phyloP scores from a whole-genome alignment of 2,888 invertebrate genomes.

The Galerucella pusilla region DNA sequence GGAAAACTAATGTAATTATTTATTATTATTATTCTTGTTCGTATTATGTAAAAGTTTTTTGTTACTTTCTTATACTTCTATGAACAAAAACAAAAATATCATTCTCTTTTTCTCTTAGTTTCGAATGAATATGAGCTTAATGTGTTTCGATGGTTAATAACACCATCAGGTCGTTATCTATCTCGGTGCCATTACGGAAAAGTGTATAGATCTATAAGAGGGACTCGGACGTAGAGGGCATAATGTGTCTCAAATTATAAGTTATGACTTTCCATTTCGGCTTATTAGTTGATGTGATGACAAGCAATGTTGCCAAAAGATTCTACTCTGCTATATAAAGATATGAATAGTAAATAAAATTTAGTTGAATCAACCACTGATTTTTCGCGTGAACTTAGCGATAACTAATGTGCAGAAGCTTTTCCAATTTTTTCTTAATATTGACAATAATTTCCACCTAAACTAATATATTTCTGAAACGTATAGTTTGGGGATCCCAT shows the following conservation, averaged over 20 bases:
- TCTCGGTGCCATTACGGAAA: constrained; percentile 54
- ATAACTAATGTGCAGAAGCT: no score
- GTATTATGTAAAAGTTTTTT: no score
- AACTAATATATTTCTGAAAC: neutral
- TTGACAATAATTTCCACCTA: constrained; percentile 7
- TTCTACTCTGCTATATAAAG: neutral
- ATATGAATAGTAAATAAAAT: no score
- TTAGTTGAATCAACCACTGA: no score
- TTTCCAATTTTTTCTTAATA: neutral
- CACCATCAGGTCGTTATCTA: constrained; percentile 50
- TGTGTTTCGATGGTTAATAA: constrained; percentile 47
- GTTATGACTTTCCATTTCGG: constrained; percentile 61
- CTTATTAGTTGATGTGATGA: constrained; percentile 51
- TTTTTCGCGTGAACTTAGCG: no score
- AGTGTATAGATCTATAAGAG: constrained; percentile 54
- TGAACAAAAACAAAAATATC: neutral
- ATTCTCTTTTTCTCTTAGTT: neutral
- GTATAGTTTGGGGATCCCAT: constrained; percentile 1
- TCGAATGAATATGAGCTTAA: constrained; percentile 43
- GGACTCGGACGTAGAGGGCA: constrained; percentile 52
- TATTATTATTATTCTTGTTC: constrained; percentile 42
- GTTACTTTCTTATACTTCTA: no score
- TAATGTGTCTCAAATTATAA: constrained; percentile 61
- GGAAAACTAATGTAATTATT: constrained; percentile 45
- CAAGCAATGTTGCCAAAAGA: constrained; percentile 5